Conservation (phyloP, 2,113 vertebrate genomes). For the Thinocorus orbignyianus region DNA sequence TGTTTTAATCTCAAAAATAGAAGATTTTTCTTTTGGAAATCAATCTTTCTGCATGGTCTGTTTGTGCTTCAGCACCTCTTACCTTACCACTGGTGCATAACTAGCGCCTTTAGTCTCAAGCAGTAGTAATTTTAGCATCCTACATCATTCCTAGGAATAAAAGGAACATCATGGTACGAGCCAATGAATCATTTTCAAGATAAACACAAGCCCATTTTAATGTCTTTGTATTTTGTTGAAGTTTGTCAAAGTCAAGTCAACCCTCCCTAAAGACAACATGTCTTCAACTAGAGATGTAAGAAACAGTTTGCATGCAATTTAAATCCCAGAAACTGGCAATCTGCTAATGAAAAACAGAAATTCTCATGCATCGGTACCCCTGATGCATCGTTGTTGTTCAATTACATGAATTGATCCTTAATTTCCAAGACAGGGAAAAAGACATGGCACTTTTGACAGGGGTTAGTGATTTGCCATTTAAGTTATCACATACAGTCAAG, state of each 20-base stretch:
- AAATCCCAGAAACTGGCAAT: conserved; percentile 66
- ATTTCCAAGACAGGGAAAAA: conserved; percentile 37
- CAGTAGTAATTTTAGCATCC: background rate
- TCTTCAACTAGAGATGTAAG: conserved; percentile 73
- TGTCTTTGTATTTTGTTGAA: conserved; percentile 47
- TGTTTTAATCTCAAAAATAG: background rate
- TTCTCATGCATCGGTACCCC: conserved; percentile 48
- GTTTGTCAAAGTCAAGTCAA: conserved; percentile 68
- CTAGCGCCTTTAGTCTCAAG: background rate
- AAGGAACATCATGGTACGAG: conserved; percentile 18
- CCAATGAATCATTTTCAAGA: conserved; percentile 39
- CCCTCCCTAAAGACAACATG: conserved; percentile 62
- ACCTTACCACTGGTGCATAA: background rate
- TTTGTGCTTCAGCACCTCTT: background rate
- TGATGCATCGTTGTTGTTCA: conserved; percentile 37
- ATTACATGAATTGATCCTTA: conserved; percentile 48
- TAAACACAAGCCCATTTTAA: conserved; percentile 52
- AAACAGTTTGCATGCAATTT: conserved; percentile 62
- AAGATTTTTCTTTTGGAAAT: background rate
- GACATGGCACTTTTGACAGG: conserved; percentile 32
- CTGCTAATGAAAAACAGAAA: conserved; percentile 67
- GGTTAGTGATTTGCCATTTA: conserved; percentile 45
- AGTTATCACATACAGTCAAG: background rate
- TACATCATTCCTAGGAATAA: background rate
- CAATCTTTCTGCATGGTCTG: background rate